phyloP scores from a whole-genome alignment of 2,113 vertebrate species.

The Rhynchomys soricoides region DNA sequence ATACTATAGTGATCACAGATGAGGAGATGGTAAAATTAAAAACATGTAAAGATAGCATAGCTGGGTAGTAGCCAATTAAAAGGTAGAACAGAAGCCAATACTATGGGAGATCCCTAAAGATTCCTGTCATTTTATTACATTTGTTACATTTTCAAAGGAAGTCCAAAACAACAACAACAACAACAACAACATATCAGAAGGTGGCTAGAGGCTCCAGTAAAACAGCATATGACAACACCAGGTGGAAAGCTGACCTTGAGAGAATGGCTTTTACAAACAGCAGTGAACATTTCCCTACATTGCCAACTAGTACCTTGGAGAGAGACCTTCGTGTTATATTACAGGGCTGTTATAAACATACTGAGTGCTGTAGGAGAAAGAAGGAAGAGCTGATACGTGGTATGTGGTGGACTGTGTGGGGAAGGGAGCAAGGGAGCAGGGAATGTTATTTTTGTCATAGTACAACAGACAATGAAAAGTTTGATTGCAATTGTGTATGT shows the following conservation, averaged over 20 bases:
- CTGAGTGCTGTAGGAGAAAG: background rate
- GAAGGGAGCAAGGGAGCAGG: background rate
- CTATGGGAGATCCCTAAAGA: background rate
- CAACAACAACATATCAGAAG: background rate
- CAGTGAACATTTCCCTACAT: background rate
- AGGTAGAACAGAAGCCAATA: background rate
- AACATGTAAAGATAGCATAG: background rate
- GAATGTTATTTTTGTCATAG: background rate
- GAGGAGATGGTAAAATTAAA: background rate
- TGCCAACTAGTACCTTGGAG: background rate
- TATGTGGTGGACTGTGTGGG: background rate
- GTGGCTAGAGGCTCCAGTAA: background rate
- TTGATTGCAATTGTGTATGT: background rate
- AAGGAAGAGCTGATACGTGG: background rate
- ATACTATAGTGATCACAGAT: background rate
- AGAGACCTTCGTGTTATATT: background rate
- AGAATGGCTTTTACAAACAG: background rate
- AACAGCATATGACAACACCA: background rate
- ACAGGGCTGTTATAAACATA: background rate
- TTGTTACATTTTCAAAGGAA: slow-evolving; percentile 11
- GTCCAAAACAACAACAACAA: background rate
- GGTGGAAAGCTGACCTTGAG: background rate
- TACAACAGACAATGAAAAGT: background rate
- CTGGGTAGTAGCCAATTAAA: background rate
- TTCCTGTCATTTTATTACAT: background rate